Base-by-base conservation (phyloP, 2,888 invertebrate genomes). In the Neocrepidodera transversa region DNA sequence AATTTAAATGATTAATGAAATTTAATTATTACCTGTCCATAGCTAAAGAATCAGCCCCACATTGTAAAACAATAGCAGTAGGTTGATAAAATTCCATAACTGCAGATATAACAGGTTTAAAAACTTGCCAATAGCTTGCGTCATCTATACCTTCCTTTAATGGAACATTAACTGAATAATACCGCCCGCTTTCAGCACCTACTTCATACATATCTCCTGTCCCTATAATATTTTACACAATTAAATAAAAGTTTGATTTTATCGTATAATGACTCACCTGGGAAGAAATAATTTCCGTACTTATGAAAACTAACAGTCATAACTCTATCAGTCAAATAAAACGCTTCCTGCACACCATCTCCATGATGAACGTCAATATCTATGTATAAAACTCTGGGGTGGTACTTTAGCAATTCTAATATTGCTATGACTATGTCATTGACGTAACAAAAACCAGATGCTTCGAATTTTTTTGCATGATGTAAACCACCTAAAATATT, bases 301-400 rank as follows among this genome's bases (percentile, higher is more conserved):
- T 98, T 98, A 76, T 99, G 99, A 79, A 99, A 98, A 42, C 97
- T 97, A 1, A 98, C 97, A 0, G 99, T 99, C 98, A 99, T 99
- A 0, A 99, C 98, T 61, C 98, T 82, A 77, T 98, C 97, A 0
- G 97, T 97, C 2, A 97, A 82, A 78, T 97, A 98, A 80, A 98
- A 98, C 0, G 97, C 97, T 80, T 97, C 98, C 79, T 98, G 97
- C 0, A 98, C 97, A 5, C 95, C 95, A 74, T 96, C 95, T 0
- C 93, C 94, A 70, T 99, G 99, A 79, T 99, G 99, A 0, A 99
- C 98, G 74, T 99, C 99, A 60, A 99, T 99, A 76, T 99, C 99
- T 63, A 99, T 95, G 76, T 99, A 99, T 1, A 99, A 82, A 0
- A 99, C 98, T 58, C 98, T 82, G 0, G 94, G 91, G 76, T 98